Evolutionary conservation across 2,888 invertebrate species (phyloP).

Genomic region (Zonitis immaculata): DNA sequence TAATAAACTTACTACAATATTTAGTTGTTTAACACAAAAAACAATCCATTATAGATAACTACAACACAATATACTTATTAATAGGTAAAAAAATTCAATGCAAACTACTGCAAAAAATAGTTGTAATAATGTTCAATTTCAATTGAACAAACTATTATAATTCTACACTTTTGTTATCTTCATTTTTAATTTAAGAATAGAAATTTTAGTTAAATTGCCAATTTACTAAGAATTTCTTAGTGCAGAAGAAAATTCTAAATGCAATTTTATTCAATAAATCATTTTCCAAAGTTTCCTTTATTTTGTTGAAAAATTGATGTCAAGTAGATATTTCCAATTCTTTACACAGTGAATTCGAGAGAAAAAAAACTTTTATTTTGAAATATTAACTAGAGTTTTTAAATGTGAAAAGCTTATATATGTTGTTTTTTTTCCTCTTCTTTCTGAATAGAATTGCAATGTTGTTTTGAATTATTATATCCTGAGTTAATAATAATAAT

Average conservation of each 20-base stretch:
- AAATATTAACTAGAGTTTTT: slow-evolving; percentile 8
- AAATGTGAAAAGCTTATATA: background rate
- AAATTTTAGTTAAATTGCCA: slow-evolving; percentile 3
- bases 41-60: background rate
- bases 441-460: background rate
- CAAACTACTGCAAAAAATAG: too few relatives aligned
- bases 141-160: background rate
- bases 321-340: slow-evolving; percentile 12
- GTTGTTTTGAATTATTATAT: background rate
- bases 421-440: background rate
- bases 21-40: background rate
- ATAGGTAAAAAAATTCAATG: too few relatives aligned
- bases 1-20: background rate
- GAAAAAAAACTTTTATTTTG: slow-evolving; percentile 4
- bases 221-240: background rate
- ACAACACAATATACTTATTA: background rate
- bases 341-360: slow-evolving; percentile 1
- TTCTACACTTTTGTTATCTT: background rate
- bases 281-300: slow-evolving; percentile 8
- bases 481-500: too few relatives aligned
- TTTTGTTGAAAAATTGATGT: slow-evolving; percentile 13
- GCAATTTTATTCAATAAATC: background rate
- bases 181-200: background rate
- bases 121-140: too few relatives aligned
- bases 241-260: background rate